These are phyloP conservation scores for Lepidonotus clava DNA, from an alignment of 2,888 invertebrate species.

Conservation along the genomic window DNA sequence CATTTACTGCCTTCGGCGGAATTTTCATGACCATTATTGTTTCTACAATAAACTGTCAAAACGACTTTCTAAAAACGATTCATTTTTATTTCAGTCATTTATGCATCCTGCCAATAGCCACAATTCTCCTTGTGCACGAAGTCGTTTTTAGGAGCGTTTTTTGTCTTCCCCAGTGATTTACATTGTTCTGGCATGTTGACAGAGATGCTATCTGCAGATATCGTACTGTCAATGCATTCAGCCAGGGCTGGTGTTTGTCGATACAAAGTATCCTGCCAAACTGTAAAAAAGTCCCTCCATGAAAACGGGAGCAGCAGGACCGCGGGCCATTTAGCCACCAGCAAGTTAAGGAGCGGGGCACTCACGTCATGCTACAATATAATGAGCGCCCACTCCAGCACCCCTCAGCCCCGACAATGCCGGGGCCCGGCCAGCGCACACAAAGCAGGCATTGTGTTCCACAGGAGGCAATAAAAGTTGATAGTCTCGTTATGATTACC, in stretches of 20 bases:
- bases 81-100: background rate
- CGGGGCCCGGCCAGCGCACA: background rate
- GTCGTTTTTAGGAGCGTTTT: background rate
- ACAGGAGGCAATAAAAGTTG: slow-evolving; percentile 6
- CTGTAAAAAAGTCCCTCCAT: slow-evolving; percentile 5
- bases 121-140: too few relatives aligned
- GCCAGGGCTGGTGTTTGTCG: background rate
- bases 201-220: background rate
- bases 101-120: background rate
- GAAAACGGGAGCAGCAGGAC: background rate
- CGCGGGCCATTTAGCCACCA: slow-evolving; percentile 2
- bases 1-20: slow-evolving; percentile 1
- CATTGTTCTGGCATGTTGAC: background rate
- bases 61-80: background rate
- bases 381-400: background rate
- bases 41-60: background rate
- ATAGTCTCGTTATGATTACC: slow-evolving; percentile 23
- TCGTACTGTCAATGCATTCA: slow-evolving; percentile 13
- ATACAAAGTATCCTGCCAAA: slow-evolving; percentile 8
- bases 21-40: background rate
- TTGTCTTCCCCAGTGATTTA: background rate
- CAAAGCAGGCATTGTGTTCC: slow-evolving; percentile 2
- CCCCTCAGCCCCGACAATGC: background rate
- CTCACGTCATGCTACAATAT: background rate
- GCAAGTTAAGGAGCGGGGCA: background rate